Evolutionary conservation across 2,113 vertebrate genomes (phyloP), one percentile per base, ranked within the genome.

Genomic region (Nothocercus nigrocapillus): DNA sequence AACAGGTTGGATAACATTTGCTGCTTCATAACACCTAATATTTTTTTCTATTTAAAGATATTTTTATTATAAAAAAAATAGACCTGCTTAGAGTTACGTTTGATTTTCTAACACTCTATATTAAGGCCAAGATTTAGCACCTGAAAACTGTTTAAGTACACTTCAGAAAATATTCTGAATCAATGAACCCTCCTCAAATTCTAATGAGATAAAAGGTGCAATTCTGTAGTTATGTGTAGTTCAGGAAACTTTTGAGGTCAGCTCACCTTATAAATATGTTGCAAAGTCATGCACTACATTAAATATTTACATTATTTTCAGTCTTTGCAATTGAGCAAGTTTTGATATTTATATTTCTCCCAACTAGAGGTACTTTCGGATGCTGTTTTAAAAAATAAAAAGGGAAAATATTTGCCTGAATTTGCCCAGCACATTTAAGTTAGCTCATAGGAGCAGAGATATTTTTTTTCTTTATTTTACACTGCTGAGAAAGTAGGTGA

Each of bases 201-300:
- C 62, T 79, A 87, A 76, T 82, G 91, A 97, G 96, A 95, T 96
- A 97, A 95, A 96, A 94, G 89, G 95, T 89, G 84, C 74, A 92
- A 92, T 88, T 95, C 81, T 94, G 86, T 83, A 74, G 61, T 69
- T 93, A 84, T 18, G 79, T 67, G 78, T 49, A 96, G 91, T 62
- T 62, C 91, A 91, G 82, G 67, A 95, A 96, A 94, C 77, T 92
- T 79, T 69, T 89, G 89, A 94, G 91, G 93, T 95, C 95, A 96
- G 78, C 84, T 96, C 95, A 96, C 95, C 93, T 94, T 97, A 96
- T 96, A 97, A 94, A 96, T 97, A 97, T 69, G 51, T 94, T 97
- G 94, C 89, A 69, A 94, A 95, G 74, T 94, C 67, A 69, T 91
- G 78, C 54, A 74, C 94, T 82, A 91, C 44, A 63, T 96, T 92